A percentile compares a stretch with the other conserved stretches of the same genome.
Conservation (phyloP, 1,140 invertebrate species). For the Papilio polyxenes region DNA sequence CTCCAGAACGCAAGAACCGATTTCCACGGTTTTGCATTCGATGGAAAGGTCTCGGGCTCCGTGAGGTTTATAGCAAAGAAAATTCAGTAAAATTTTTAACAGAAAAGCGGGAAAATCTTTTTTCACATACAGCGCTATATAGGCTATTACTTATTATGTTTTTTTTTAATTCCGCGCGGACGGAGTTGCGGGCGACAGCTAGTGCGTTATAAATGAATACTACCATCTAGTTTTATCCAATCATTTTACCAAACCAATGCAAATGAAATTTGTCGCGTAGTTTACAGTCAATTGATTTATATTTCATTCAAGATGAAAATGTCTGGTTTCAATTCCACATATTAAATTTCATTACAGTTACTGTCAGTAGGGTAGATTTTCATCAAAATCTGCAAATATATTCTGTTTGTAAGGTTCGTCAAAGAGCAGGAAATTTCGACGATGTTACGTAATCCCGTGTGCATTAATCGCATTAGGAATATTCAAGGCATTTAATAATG, state of each 20-base stretch:
- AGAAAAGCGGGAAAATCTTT: too few relatives aligned
- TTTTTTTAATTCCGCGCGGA: too few relatives aligned
- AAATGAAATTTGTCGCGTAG: too few relatives aligned
- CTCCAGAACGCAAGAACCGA: too few relatives aligned
- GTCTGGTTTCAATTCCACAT: background rate
- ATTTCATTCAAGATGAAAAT: background rate
- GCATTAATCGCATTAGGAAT: background rate
- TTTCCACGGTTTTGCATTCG: too few relatives aligned
- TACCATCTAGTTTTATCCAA: background rate
- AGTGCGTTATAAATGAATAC: background rate
- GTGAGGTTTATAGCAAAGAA: too few relatives aligned
- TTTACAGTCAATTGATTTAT: background rate
- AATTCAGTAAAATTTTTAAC: too few relatives aligned
- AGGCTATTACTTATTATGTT: too few relatives aligned
- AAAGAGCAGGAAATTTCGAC: background rate
- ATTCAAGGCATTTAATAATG: background rate
- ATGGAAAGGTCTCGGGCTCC: too few relatives aligned
- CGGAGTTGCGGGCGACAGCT: too few relatives aligned
- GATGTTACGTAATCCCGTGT: background rate
- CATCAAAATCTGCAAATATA: constrained; percentile 6
- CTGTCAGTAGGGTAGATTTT: background rate
- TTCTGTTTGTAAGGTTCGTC: constrained; percentile 9
- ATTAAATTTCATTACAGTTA: background rate
- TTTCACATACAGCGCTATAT: too few relatives aligned
- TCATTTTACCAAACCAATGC: too few relatives aligned